Percentiles rank a stretch among this genome's conserved stretches.
phyloP scores from a whole-genome alignment of 2,888 invertebrate species.

The Hyalella azteca region DNA sequence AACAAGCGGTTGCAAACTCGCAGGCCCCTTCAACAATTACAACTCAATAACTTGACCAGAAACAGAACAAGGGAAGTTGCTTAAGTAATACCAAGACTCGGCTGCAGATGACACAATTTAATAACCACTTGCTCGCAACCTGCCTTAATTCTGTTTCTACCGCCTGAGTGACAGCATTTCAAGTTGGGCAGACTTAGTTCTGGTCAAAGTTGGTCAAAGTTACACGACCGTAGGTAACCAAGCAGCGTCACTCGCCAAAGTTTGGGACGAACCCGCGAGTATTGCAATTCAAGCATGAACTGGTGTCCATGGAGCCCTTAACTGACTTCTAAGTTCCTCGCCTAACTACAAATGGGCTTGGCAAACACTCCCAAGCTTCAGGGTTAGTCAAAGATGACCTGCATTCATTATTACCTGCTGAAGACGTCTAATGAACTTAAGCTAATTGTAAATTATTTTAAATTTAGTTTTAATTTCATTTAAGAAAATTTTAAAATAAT shows the following conservation, averaged over 20 bases:
- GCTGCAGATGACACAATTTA: background rate
- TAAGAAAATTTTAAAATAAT: background rate
- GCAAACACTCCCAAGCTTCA: constrained; percentile 6
- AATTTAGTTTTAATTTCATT: background rate
- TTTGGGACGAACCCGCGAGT: constrained; percentile 8
- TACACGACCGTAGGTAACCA: constrained; percentile 4
- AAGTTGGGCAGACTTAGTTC: background rate
- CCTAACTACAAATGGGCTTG: background rate
- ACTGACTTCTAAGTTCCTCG: constrained; percentile 1
- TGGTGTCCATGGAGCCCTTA: constrained; percentile 7
- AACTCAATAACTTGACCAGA: background rate
- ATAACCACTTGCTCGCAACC: background rate
- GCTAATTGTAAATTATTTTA: background rate
- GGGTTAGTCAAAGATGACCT: background rate
- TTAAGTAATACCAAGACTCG: background rate
- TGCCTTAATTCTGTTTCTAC: background rate
- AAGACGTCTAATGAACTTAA: too few relatives aligned
- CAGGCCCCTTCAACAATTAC: too few relatives aligned
- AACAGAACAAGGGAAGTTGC: background rate
- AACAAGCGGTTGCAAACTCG: too few relatives aligned
- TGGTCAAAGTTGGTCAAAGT: background rate
- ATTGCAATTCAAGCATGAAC: constrained; percentile 17
- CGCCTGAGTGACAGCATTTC: background rate
- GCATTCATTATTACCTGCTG: too few relatives aligned
- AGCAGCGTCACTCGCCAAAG: background rate